Conservation (phyloP, 2,888 invertebrate genomes). For the Ganaspis brasiliensis region DNA sequence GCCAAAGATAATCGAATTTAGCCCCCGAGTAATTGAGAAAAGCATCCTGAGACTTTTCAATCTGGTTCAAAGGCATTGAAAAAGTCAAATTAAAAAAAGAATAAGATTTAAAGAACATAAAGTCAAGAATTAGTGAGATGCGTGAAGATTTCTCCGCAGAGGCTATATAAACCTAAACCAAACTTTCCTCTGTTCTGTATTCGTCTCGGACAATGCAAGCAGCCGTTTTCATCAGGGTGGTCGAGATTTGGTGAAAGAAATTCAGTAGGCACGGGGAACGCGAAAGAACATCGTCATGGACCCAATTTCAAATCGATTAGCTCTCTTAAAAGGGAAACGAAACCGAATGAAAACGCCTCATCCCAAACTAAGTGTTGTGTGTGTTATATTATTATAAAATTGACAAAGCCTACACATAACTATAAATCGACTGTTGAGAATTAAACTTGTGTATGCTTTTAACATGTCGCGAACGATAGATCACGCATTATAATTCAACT, state of each 20-base stretch:
- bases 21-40: not conserved
- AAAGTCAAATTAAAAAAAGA: not conserved
- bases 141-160: conserved; percentile 34
- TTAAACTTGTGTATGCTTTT: not conserved
- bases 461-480: conserved; percentile 1
- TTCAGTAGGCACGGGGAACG: conserved; percentile 21
- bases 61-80: not conserved
- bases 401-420: not conserved
- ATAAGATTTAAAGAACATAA: not conserved
- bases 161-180: conserved; percentile 16
- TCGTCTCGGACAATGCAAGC: conserved; percentile 40
- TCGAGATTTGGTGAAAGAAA: conserved; percentile 33
- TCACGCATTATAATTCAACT: not conserved
- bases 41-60: not conserved
- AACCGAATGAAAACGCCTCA: conserved; percentile 17
- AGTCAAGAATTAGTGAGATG: conserved; percentile 6
- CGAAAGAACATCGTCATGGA: conserved; percentile 48
- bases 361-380: conserved; percentile 1
- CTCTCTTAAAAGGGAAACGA: conserved; percentile 14
- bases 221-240: conserved; percentile 35
- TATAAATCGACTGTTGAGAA: not conserved
- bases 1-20: not conserved
- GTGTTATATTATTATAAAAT: conserved; percentile 11
- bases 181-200: conserved; percentile 36
- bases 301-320: conserved; percentile 52